phyloP scores from a whole-genome alignment of 23 tunicate genomes.

The Ascidia mentula region DNA sequence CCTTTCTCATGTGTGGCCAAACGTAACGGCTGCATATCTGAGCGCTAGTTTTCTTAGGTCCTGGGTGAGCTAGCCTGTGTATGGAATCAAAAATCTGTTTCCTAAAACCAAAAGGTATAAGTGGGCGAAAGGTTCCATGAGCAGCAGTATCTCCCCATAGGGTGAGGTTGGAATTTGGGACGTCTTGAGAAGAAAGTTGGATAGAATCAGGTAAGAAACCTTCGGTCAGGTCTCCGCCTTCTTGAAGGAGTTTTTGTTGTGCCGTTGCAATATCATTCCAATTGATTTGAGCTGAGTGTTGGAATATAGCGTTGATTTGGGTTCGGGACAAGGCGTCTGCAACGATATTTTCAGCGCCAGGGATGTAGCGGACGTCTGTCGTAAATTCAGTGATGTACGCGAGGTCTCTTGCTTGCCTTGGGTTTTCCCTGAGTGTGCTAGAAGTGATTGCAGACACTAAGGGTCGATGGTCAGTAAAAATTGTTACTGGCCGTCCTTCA shows the following conservation, averaged over 20 bases:
- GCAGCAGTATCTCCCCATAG: too few relatives aligned
- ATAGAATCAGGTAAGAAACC: not conserved
- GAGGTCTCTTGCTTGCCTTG: not conserved
- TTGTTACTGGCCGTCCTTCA: not conserved
- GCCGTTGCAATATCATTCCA: not conserved
- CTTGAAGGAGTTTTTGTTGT: not conserved
- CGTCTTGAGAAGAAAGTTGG: not conserved
- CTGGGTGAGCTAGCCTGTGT: constrained; percentile 1
- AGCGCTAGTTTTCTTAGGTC: not conserved
- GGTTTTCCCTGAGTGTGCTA: not conserved
- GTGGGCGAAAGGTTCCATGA: too few relatives aligned
- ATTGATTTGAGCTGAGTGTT: not conserved
- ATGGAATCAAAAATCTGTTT: not conserved
- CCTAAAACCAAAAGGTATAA: not conserved
- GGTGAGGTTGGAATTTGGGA: not conserved
- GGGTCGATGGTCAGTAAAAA: not conserved
- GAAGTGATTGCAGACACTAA: not conserved
- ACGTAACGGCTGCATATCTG: not conserved
- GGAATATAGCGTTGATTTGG: not conserved
- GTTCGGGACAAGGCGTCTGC: not conserved
- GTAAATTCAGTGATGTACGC: not conserved
- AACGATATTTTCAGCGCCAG: not conserved
- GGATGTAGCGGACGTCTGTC: not conserved
- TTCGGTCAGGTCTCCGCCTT: not conserved
- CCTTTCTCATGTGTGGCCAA: not conserved